Evolutionary conservation across 2,888 invertebrate species (phyloP).

Genomic region (Onthophagus sagittarius): DNA sequence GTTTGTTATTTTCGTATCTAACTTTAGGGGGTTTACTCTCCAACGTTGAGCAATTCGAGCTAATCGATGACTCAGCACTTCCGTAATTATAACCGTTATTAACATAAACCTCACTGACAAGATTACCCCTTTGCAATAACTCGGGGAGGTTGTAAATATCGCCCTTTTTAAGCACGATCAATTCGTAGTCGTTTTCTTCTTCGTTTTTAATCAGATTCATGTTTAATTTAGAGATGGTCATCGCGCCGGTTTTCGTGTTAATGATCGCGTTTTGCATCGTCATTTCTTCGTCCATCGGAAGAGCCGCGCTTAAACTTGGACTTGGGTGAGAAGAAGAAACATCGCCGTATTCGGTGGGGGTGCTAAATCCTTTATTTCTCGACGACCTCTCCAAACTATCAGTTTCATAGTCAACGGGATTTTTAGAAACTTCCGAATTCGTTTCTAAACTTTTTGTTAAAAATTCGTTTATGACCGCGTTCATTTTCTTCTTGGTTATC

Average conservation of each 20-base stretch:
- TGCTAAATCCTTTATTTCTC: constrained; percentile 52
- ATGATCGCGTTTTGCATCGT: constrained; percentile 75
- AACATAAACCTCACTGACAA: constrained; percentile 76
- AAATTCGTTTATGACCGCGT: constrained; percentile 55
- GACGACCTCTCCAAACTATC: constrained; percentile 67
- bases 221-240: constrained; percentile 49
- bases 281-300: constrained; percentile 76
- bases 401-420: constrained; percentile 60
- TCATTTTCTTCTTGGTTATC: constrained; percentile 59
- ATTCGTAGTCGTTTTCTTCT: constrained; percentile 50
- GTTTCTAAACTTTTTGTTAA: constrained; percentile 18
- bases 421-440: constrained; percentile 19
- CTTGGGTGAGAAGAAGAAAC: constrained; percentile 67
- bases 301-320: constrained; percentile 67
- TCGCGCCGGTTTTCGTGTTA: constrained; percentile 58
- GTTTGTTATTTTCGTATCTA: constrained; percentile 59
- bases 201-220: constrained; percentile 30
- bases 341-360: constrained; percentile 62
- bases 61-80: constrained; percentile 55
- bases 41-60: constrained; percentile 56
- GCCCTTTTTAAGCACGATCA: constrained; percentile 44
- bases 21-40: constrained; percentile 42
- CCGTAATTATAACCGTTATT: constrained; percentile 69
- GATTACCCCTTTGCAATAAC: constrained; percentile 48
- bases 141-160: constrained; percentile 45